These are phyloP conservation scores for Sinocyclocheilus grahami DNA, from an alignment of 2,113 vertebrate species.

Conservation along the genomic window DNA sequence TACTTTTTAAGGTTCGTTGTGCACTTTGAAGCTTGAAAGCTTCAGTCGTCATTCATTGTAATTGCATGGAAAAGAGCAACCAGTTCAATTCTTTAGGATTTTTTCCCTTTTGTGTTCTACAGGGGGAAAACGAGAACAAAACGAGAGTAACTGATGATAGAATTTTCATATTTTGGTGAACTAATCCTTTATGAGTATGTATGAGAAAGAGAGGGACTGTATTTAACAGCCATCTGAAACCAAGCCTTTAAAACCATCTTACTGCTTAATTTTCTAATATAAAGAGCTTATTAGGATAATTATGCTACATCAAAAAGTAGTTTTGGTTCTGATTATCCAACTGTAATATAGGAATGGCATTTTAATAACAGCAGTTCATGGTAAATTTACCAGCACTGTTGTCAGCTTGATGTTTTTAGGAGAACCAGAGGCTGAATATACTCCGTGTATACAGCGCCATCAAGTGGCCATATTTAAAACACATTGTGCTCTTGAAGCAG, in stretches of 20 bases:
- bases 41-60: background rate
- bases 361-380: background rate
- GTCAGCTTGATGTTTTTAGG: background rate
- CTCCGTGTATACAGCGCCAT: conserved; percentile 10
- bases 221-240: background rate
- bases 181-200: background rate
- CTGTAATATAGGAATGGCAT: conserved; percentile 12
- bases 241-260: background rate
- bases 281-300: background rate
- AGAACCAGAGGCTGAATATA: background rate
- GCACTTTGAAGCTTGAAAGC: background rate
- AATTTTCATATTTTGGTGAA: too few relatives aligned
- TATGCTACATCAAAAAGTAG: background rate
- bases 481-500: background rate
- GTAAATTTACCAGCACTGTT: background rate
- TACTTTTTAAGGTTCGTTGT: background rate
- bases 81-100: background rate
- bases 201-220: background rate
- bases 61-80: background rate
- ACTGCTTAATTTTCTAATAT: background rate
- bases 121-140: background rate
- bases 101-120: background rate
- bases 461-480: background rate
- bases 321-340: background rate
- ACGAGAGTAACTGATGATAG: background rate